Evolutionary conservation across 2,797 vertebrate species (phyloP).

Genomic region (Paramormyrops hopkinsi): DNA sequence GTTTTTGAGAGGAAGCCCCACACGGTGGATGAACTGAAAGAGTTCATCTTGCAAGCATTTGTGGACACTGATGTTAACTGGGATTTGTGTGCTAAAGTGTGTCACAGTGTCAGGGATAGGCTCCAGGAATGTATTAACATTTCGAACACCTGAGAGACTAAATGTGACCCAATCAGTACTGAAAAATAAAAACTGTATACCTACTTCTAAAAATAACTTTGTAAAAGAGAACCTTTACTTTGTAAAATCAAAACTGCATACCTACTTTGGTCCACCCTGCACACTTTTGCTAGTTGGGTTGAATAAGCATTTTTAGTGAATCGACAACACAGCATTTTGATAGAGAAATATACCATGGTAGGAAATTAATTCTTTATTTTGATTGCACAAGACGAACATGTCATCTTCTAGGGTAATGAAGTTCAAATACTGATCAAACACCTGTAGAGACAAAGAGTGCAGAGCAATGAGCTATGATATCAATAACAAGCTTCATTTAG

Average conservation of each 20-base stretch:
- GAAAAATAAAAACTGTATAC: neutral
- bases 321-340: neutral
- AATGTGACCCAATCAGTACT: neutral
- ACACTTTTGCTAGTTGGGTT: neutral
- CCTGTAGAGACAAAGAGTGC: conserved; percentile 55
- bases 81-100: no score
- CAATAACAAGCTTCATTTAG: neutral
- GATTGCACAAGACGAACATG: conserved; percentile 93
- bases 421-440: conserved; percentile 97
- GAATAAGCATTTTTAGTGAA: conserved; percentile 1
- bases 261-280: neutral
- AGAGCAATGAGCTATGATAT: neutral
- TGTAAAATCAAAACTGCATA: neutral
- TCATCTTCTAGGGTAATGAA: conserved; percentile 98
- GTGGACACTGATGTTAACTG: no score
- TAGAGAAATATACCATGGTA: conserved; percentile 76
- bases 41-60: no score
- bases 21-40: no score
- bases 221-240: neutral
- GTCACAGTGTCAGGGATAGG: neutral
- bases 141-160: neutral
- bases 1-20: no score
- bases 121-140: neutral
- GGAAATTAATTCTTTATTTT: conserved; percentile 92
- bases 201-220: neutral